Base-by-base conservation (phyloP, 2,113 vertebrate genomes). In the Excalfactoria chinensis region DNA sequence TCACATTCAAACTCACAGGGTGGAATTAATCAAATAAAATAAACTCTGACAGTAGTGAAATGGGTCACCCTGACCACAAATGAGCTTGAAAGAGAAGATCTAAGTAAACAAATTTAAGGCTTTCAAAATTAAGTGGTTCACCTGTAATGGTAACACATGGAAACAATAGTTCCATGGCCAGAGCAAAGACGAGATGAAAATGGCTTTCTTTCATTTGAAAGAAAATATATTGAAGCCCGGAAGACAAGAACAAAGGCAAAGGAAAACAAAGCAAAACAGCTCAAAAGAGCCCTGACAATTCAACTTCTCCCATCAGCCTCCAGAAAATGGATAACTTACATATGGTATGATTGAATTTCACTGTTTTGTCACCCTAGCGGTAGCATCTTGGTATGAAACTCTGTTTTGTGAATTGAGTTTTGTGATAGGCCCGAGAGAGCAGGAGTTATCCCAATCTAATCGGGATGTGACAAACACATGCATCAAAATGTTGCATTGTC, bases 391-490 rank as follows among this genome's bases (percentile, higher is more conserved):
- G 90, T 95, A 89, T 95, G 93, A 96, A 95, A 83, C 90, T 84
- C 49, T 76, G 80, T 78, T 80, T 95, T 96, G 95, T 95, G 83
- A 95, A 95, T 90, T 90, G 81, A 96, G 95, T 96, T 96, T 97
- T 94, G 91, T 95, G 93, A 79, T n/a, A 59, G 92, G 80, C 90
- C 88, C 90, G 69, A 63, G 95, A 96, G 94, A 97, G 67, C 84
- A 94, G 84, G 74, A 92, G 81, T 95, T 95, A 85, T 70, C 79
- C 53, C 93, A 96, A 96, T 96, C 86, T 92, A 95, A 96, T 96
- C 94, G 85, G 74, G 81, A 96, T 95, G 81, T 93, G 95, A 94
- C 91, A 95, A 94, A 96, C 93, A 96, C 93, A 96, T 93, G 95
- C 93, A 95, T 96, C 95, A 96, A 93, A 95, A 97, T 64, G 78